Evolutionary conservation across 2,888 invertebrate genomes (phyloP), one percentile per base, ranked within the genome.

Genomic region (Hirtodrosophila trivittata): DNA sequence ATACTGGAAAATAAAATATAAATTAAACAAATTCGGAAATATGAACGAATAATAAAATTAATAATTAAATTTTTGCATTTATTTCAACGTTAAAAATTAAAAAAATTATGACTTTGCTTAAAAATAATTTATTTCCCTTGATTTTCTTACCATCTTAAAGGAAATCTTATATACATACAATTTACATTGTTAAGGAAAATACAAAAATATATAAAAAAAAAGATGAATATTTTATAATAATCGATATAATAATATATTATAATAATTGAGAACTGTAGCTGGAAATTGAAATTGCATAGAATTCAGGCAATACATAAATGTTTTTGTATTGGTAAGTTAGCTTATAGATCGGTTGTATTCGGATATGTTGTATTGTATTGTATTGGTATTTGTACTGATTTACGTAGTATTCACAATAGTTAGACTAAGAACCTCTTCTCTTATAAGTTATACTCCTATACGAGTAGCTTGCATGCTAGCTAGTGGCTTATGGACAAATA

Each of bases 401-500:
- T 70, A 67, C 54, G 60, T 73, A 86, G 83, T 77, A 86, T 82
- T 81, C 58, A 33, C 12, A 26, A 1, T 51, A 49, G 33, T 30
- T 59, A 68, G 49, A 39, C 7, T 54, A 7, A 14, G 39, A 14
- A 30, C 14, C 28, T 25, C 1, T 46, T 26, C 2, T 33, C 14
- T 35, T n/a, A 14, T 65, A 42, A 50, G 71, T 5, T 32, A 14
- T 6, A 30, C 12, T 12, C 6, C 45, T 3, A 26, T 37, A 42
- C 30, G 16, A 9, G 26, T 14, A 50, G 52, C 16, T 55, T 59
- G 56, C 56, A 68, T 75, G 71, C 75, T 37, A n/a, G n/a, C 18
- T 33, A 56, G 81, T 80, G 84, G 75, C 78, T 81, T 75, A 60
- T 70, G 58, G 59, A 64, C 57, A 56, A 84, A 84, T 84, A 84